Conservation (phyloP, 92 coral and sea anemone genomes). For the Epizoanthus fatuus region DNA sequence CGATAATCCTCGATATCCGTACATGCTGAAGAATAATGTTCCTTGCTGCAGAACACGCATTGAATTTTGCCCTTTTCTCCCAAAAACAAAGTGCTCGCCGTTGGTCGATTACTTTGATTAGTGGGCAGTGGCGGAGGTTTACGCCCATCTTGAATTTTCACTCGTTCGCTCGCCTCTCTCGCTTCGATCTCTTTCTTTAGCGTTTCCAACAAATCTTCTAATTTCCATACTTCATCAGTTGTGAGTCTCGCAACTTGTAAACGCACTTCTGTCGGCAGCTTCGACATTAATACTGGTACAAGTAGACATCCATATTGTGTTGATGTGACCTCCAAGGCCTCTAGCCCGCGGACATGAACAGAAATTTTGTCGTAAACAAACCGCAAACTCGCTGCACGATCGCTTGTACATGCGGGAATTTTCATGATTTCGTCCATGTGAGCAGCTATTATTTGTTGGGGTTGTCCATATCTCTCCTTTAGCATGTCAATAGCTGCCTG, state of each 20-base stretch:
- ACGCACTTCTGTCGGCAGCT: neutral
- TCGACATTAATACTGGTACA: slow-evolving; percentile 6
- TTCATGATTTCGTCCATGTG: slow-evolving; percentile 72
- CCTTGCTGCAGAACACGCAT: slow-evolving; percentile 16
- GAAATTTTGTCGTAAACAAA: slow-evolving; percentile 28
- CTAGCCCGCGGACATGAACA: slow-evolving; percentile 13
- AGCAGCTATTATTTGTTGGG: slow-evolving; percentile 19
- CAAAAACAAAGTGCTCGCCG: neutral
- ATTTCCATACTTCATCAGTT: slow-evolving; percentile 34
- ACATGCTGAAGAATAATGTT: slow-evolving; percentile 25
- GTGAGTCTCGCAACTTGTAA: slow-evolving; percentile 11
- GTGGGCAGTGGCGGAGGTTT: neutral
- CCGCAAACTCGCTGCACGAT: slow-evolving; percentile 40
- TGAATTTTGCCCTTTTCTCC: neutral
- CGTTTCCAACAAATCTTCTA: slow-evolving; percentile 35
- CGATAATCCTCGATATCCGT: neutral
- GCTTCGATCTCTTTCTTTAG: slow-evolving; percentile 26
- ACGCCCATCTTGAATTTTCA: neutral
- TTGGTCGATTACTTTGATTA: neutral
- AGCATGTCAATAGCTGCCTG: slow-evolving; percentile 48
- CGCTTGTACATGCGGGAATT: slow-evolving; percentile 30
- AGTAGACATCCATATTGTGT: neutral
- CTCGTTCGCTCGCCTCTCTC: slow-evolving; percentile 37
- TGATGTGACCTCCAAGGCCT: neutral
- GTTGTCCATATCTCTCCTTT: slow-evolving; percentile 53